These are phyloP conservation scores for Xiphorhynchus erythropygius DNA, from an alignment of 2,797 vertebrate genomes.

Conservation along the genomic window DNA sequence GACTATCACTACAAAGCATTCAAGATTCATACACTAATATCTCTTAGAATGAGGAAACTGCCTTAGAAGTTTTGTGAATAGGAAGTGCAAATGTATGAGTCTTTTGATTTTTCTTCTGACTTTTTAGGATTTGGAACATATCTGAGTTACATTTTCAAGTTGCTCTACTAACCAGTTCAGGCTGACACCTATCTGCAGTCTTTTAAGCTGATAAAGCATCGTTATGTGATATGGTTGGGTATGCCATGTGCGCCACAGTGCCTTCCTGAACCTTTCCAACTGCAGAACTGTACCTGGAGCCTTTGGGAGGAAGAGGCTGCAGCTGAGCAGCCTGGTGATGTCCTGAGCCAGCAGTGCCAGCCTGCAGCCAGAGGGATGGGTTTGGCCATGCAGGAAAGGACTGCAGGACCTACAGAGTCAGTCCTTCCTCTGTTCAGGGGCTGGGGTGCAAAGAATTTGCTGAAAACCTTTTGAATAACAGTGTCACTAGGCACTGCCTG, in stretches of 20 bases:
- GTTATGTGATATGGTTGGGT: background rate
- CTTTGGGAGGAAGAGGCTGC: background rate
- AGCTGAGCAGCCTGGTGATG: fast-evolving
- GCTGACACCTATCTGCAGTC: background rate
- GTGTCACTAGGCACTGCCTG: background rate
- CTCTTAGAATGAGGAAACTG: background rate
- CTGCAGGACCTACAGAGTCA: background rate
- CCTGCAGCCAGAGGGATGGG: background rate
- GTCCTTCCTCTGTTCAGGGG: background rate
- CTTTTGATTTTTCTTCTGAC: background rate
- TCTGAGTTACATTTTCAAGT: background rate
- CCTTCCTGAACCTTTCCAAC: background rate
- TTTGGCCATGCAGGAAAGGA: background rate
- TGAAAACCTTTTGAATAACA: background rate
- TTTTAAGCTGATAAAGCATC: background rate
- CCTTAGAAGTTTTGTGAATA: background rate
- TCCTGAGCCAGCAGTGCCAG: background rate
- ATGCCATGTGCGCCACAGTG: background rate
- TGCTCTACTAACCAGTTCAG: background rate
- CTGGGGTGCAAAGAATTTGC: background rate
- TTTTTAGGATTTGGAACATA: background rate
- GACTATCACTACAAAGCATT: background rate
- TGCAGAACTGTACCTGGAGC: background rate
- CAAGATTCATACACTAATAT: background rate
- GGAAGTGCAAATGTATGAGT: background rate